Base-by-base conservation (phyloP, 2,113 vertebrate species). In the Crypturellus undulatus region DNA sequence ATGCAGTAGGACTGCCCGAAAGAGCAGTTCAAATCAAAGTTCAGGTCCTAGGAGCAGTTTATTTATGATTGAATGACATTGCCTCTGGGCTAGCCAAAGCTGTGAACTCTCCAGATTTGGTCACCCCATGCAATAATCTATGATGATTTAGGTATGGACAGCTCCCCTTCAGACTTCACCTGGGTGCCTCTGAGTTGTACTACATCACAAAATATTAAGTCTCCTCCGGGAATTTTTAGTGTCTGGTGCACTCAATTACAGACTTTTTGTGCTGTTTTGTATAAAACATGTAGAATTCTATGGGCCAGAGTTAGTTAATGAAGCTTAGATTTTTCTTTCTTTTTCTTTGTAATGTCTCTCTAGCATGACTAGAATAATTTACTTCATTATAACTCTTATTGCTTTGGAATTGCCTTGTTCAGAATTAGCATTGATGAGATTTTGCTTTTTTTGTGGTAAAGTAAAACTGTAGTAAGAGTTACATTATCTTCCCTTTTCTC, bases 371-470 rank as follows among this genome's bases (percentile, higher is more conserved):
- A 70, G n/a, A 91, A 81, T 75, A 5, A 71, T 87, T 92, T 91
- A 47, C 6, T 71, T 78, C 21, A 16, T 76, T 56, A 65, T 42
- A 81, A 10, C 8, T 81, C 11, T 89, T 18, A 60, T 68, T 89
- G 30, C 26, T 13, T 84, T 36, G 43, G n/a, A 86, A 43, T 0
- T 80, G 68, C 3, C 0, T 0, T 0, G n/a, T 84, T 73, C 77
- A 94, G 80, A 84, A 89, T 71, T 71, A 73, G 28, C 36, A 93
- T 13, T 73, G 13, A 83, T 77, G 34, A 11, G 36, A 60, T 45
- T 85, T 92, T 81, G 76, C 56, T 12, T 84, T 49, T 86, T 56
- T 59, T 4, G 3, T 64, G 21, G 86, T 81, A 8, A 90, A 79
- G 87, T 83, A 76, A 76, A 18, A 8, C 86, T 24, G 3, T 36